Evolutionary conservation across 1,140 invertebrate genomes (phyloP), one percentile per base, ranked within the genome.

Genomic region (Fopius arisanus): DNA sequence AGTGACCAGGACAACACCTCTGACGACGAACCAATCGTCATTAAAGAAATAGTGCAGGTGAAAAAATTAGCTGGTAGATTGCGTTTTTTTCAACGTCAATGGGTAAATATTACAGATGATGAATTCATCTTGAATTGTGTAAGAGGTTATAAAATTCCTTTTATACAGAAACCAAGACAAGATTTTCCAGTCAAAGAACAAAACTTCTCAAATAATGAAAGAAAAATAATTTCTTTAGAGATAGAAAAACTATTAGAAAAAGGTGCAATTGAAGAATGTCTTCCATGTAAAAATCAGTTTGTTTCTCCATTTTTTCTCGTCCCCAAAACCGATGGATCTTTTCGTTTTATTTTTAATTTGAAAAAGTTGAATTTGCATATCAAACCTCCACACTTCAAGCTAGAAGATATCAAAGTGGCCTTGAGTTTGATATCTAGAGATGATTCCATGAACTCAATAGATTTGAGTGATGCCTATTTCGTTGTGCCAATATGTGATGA

Each of bases 321-420:
- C 19, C 67, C 66, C 12, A 77, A 75, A 73, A 66, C 88, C 86
- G 10, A 88, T 89, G 28, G 87, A 1, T n/a, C 67, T 48, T n/a
- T 65, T 66, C 23, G 66, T 66, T 77, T 79, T 72, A 78, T 81
- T 43, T 68, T 81, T 12, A 73, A 78, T 63, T 40, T 72, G 43
- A 75, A 73, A 73, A 67, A 70, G 26, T 73, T 74, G 10, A 76
- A 78, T 66, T n/a, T 70, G 37, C 75, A 41, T 41, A 68, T 78
- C 26, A 59, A 69, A 5, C 16, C 72, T 63, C 28, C n/a, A n/a
- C 76, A 77, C 67, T 77, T 77, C 19, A 75, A 77, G 43, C 12
- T 77, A 14, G 76, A 77, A 41, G 70, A 77, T 62, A 51, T 77
- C 10, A 69, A 48, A 63, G 19, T 48, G 5, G 76, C 76, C 2